Base-by-base conservation (phyloP, 2,888 invertebrate genomes). In the Biston betularia region DNA sequence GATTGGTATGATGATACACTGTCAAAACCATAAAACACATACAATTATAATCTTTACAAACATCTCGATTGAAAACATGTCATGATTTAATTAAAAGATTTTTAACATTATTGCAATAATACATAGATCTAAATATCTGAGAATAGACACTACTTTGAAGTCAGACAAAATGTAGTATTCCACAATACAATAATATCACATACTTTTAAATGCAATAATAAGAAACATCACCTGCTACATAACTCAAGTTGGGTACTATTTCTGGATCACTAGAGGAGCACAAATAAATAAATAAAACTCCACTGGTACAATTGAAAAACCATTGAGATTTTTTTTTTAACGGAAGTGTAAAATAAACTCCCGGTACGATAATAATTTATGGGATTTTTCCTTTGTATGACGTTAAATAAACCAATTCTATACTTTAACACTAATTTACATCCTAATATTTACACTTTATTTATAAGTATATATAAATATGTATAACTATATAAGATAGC, bases 381-480 rank as follows among this genome's bases (percentile, higher is more conserved):
- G 92, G 90, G 89, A 88, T 91, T 86, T n/a, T 92, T 89, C 88
- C 83, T 92, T 92, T 87, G 86, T 89, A 90, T 89, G 92, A 88
- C 89, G 87, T 93, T 93, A 93, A 93, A 93, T 93, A 93, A 92
- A 92, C 92, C 92, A 87, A 93, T 89, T 93, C 92, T 93, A 92
- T 93, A 91, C 86, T 91, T 92, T 92, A 92, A 90, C 86, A 88
- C 93, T 92, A 93, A 89, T 89, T 92, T 93, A 93, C 88, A 88
- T 75, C 75, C 93, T 94, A 94, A 84, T 94, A 94, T 93, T 92
- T 93, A 93, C 93, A 93, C 80, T 92, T 90, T 93, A 92, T 93
- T 93, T 92, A 92, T 92, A 92, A 87, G 89, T 93, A 91, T 93
- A 90, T 93, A 93, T 93, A 93, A 93, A 93, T 93, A 93, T 93